These are phyloP conservation scores for Paraescarpia echinospica DNA, from an alignment of 1,140 invertebrate genomes.

Conservation along the genomic window DNA sequence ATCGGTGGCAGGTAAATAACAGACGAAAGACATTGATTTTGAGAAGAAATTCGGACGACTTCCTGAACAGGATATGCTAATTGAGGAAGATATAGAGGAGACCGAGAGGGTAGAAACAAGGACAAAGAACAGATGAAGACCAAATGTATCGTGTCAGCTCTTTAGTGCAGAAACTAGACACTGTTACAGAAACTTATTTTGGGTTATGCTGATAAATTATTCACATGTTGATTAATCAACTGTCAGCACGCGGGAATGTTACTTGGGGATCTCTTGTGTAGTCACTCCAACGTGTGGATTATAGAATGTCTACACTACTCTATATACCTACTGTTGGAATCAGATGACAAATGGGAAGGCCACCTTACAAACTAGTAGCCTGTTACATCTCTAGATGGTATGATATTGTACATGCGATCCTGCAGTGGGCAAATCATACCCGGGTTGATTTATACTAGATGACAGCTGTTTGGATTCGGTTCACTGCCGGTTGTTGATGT, in stretches of 20 bases:
- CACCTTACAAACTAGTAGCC: background rate
- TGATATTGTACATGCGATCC: background rate
- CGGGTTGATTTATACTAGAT: background rate
- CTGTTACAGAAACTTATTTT: background rate
- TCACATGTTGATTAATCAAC: background rate
- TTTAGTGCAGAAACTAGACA: background rate
- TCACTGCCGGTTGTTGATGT: background rate
- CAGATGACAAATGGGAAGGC: background rate
- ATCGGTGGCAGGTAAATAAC: background rate
- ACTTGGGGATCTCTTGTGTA: background rate
- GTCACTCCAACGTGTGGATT: background rate
- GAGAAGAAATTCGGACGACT: background rate
- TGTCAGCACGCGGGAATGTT: no score
- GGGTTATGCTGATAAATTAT: background rate
- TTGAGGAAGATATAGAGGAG: background rate
- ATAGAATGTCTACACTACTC: background rate
- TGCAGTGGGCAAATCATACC: background rate
- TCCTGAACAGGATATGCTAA: background rate
- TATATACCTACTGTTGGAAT: background rate
- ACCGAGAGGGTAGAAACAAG: background rate
- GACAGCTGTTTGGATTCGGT: background rate
- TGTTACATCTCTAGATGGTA: background rate
- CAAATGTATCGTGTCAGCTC: background rate
- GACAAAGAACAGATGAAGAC: background rate
- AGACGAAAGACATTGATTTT: background rate